A percentile compares a stretch with the other conserved stretches of the same genome.
Evolutionary conservation across 2,797 vertebrate genomes (phyloP).

Genomic region (Characodon lateralis): DNA sequence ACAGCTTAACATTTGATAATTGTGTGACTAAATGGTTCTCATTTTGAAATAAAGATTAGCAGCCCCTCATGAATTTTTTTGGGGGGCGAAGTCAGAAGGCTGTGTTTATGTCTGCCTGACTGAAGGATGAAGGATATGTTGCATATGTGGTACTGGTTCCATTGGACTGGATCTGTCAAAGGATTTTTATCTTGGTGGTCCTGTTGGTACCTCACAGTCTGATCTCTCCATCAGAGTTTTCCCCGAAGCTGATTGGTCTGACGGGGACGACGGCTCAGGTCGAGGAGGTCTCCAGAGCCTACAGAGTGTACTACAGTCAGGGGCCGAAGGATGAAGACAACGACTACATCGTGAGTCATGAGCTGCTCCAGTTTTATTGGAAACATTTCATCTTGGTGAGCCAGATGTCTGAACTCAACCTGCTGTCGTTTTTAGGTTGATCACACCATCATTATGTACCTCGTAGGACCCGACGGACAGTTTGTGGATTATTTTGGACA

Average conservation of each 20-base stretch:
- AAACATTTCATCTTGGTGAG: background rate
- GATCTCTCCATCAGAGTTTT: constrained; percentile 85
- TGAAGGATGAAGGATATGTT: too few relatives aligned
- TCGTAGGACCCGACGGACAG: constrained; percentile 89
- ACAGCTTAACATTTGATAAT: too few relatives aligned
- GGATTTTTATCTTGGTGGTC: background rate
- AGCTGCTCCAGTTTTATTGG: background rate
- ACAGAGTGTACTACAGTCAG: constrained; percentile 93
- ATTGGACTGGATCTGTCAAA: background rate
- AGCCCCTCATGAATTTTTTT: too few relatives aligned
- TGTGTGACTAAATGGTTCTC: too few relatives aligned
- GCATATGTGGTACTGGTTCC: too few relatives aligned
- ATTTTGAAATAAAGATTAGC: too few relatives aligned
- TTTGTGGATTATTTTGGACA: constrained; percentile 96
- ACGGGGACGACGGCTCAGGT: constrained; percentile 87
- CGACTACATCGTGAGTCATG: constrained; percentile 94
- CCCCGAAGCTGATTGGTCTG: constrained; percentile 92
- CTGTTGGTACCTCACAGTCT: background rate
- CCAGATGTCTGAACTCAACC: background rate
- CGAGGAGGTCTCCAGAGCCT: constrained; percentile 87
- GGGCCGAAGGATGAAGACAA: constrained; percentile 95
- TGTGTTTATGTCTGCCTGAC: too few relatives aligned
- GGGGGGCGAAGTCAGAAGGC: too few relatives aligned
- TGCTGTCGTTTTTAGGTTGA: constrained; percentile 85
- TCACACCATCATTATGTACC: constrained; percentile 99